These are phyloP conservation scores for Siphamia tubifer DNA, from an alignment of 2,113 vertebrate species.

Conservation along the genomic window DNA sequence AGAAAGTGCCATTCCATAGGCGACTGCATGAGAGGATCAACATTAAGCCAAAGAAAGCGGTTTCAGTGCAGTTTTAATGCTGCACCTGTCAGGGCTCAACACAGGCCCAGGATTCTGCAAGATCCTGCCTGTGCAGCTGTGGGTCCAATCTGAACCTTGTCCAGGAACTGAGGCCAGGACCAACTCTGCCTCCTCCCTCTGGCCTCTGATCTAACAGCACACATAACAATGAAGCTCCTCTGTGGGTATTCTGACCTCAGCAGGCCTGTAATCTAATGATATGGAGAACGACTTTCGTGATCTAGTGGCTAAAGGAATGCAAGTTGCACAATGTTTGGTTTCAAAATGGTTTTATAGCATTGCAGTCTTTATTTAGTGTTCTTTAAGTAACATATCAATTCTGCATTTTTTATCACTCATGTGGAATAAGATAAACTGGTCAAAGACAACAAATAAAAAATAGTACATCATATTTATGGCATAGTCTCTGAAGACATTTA, in stretches of 20 bases:
- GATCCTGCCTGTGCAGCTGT: slow-evolving; percentile 66
- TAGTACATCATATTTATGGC: neutral
- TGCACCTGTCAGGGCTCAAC: slow-evolving; percentile 76
- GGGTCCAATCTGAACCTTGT: slow-evolving; percentile 52
- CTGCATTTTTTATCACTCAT: too few relatives aligned
- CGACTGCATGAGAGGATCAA: slow-evolving; percentile 64
- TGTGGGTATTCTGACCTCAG: slow-evolving; percentile 56
- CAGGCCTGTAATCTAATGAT: slow-evolving; percentile 64
- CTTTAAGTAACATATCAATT: too few relatives aligned
- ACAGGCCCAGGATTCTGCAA: slow-evolving; percentile 48
- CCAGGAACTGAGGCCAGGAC: slow-evolving; percentile 28
- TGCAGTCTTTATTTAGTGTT: too few relatives aligned
- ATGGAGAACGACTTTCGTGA: slow-evolving; percentile 62
- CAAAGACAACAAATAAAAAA: neutral
- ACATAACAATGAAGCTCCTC: slow-evolving; percentile 60
- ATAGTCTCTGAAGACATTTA: slow-evolving; percentile 25
- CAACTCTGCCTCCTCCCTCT: slow-evolving; percentile 16
- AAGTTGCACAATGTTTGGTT: slow-evolving; percentile 42
- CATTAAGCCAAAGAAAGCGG: slow-evolving; percentile 59
- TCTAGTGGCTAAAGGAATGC: slow-evolving; percentile 56
- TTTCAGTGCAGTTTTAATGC: slow-evolving; percentile 59
- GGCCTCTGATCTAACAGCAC: slow-evolving; percentile 58
- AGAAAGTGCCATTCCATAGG: slow-evolving; percentile 47
- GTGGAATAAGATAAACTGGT: neutral
- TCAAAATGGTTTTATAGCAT: slow-evolving; percentile 13